Evolutionary conservation across 2,888 invertebrate genomes (phyloP).

Genomic region (Tholera decimalis): DNA sequence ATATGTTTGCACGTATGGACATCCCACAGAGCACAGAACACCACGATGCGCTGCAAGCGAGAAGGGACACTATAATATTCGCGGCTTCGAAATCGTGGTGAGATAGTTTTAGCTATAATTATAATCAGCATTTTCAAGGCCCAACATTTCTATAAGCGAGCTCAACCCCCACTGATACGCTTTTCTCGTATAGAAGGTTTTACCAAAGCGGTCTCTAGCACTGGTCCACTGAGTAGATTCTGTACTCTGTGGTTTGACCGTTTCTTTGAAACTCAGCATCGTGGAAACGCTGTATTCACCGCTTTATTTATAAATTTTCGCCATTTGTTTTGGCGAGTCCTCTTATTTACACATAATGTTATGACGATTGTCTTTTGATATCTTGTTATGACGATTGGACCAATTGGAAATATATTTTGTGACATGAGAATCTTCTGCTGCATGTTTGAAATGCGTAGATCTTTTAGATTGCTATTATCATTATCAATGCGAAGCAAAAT

Average conservation of each 20-base stretch:
- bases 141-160: neutral
- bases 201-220: neutral
- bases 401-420: neutral
- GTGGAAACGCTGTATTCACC: constrained; percentile 57
- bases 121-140: neutral
- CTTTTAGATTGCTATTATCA: no score
- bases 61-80: neutral
- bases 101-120: neutral
- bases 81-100: no score
- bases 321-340: constrained; percentile 57
- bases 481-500: no score
- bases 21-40: neutral
- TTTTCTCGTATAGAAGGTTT: neutral
- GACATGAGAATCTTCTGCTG: constrained; percentile 6
- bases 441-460: neutral
- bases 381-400: constrained; percentile 15
- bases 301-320: constrained; percentile 62
- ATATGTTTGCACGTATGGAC: constrained; percentile 48
- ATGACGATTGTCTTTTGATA: constrained; percentile 38
- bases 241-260: neutral
- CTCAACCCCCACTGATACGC: neutral
- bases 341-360: constrained; percentile 30
- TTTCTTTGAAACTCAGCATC: constrained; percentile 51
- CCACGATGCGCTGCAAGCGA: neutral
- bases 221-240: neutral